Conservation (phyloP, 2,888 invertebrate species). For the Drosophila setosimentum region DNA sequence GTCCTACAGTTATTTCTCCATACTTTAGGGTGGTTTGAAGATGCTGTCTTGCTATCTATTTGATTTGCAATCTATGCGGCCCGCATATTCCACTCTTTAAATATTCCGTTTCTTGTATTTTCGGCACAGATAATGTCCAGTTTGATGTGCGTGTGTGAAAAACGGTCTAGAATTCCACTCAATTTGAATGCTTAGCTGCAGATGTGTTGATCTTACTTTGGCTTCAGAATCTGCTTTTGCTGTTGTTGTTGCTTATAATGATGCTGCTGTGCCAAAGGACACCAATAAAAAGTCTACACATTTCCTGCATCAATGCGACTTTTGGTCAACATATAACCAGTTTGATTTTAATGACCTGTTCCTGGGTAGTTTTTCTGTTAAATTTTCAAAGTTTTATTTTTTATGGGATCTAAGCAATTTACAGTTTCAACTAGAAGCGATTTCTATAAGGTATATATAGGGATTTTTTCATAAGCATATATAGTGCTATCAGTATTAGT, state of each 20-base stretch:
- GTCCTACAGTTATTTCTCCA: constrained; percentile 4
- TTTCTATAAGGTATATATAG: not conserved
- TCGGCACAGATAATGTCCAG: constrained; percentile 77
- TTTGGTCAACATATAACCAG: constrained; percentile 33
- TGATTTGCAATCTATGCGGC: constrained; percentile 63
- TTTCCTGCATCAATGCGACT: constrained; percentile 32
- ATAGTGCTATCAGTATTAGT: not conserved
- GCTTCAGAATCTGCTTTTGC: not conserved
- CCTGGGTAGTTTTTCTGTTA: constrained; percentile 1
- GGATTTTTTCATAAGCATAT: not conserved
- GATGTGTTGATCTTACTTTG: constrained; percentile 41
- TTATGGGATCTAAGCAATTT: not conserved
- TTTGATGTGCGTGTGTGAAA: constrained; percentile 45
- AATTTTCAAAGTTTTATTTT: not conserved
- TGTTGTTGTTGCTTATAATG: constrained; percentile 23
- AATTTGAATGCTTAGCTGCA: constrained; percentile 30
- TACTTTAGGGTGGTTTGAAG: constrained; percentile 55
- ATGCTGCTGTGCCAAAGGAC: constrained; percentile 72
- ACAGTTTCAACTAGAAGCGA: not conserved
- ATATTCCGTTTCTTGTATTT: constrained; percentile 41
- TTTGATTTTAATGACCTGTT: constrained; percentile 31
- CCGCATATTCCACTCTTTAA: constrained; percentile 58
- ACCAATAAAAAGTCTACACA: constrained; percentile 76
- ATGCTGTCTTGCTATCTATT: constrained; percentile 46
- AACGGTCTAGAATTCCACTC: constrained; percentile 21